Evolutionary conservation across 2,113 vertebrate species (phyloP).

Genomic region (Procavia capensis): DNA sequence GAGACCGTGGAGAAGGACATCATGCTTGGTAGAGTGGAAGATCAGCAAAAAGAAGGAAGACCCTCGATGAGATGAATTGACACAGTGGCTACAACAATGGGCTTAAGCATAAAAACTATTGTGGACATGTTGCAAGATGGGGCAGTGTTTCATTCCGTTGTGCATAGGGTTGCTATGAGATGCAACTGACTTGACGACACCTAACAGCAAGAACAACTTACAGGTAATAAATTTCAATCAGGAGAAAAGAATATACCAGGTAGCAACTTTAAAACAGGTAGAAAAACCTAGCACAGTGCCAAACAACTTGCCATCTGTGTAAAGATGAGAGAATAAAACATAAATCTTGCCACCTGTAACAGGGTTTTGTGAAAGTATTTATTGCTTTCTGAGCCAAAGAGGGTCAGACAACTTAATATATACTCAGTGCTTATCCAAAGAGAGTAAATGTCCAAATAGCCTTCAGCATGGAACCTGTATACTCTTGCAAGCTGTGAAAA

Average conservation of each 20-base stretch:
- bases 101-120: too few relatives aligned
- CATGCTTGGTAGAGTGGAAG: too few relatives aligned
- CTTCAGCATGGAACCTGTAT: slow-evolving; percentile 20
- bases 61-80: too few relatives aligned
- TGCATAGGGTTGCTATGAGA: too few relatives aligned
- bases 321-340: slow-evolving; percentile 26
- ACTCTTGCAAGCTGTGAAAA: slow-evolving; percentile 32
- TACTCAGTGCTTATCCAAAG: neutral
- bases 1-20: too few relatives aligned
- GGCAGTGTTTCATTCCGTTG: too few relatives aligned
- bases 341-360: neutral
- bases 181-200: too few relatives aligned
- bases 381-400: slow-evolving; percentile 37
- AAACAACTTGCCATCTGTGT: neutral
- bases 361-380: neutral
- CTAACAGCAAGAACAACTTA: too few relatives aligned
- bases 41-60: too few relatives aligned
- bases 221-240: neutral
- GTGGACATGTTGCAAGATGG: too few relatives aligned
- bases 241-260: neutral
- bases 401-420: neutral
- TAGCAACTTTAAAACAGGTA: neutral
- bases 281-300: neutral
- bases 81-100: too few relatives aligned
- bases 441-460: slow-evolving; percentile 37